Evolutionary conservation across 2,113 vertebrate species (phyloP).

Genomic region (Corydoras sp.): DNA sequence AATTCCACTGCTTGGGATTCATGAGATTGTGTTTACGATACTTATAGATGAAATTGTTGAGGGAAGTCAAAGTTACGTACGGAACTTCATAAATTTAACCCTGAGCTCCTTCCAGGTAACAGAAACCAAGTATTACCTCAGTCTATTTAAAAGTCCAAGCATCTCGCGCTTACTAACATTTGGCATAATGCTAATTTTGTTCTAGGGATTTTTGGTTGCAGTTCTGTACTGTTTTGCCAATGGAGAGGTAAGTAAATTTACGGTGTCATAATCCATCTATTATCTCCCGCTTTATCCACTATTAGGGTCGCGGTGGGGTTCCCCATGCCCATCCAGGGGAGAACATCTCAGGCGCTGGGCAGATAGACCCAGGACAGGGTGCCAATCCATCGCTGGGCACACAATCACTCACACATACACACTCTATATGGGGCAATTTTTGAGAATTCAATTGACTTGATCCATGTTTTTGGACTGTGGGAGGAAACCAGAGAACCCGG

Average conservation of each 20-base stretch:
- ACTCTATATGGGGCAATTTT: too few species aligned
- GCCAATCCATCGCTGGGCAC: too few species aligned
- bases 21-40: conserved; percentile 83
- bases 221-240: conserved; percentile 91
- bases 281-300: too few species aligned
- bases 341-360: too few species aligned
- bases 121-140: neutral
- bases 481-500: too few species aligned
- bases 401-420: too few species aligned
- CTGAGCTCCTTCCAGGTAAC: conserved; percentile 86
- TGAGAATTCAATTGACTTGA: too few species aligned
- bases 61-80: conserved; percentile 67
- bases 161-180: neutral
- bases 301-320: too few species aligned
- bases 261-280: neutral
- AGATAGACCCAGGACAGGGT: too few species aligned
- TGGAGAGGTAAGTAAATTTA: conserved; percentile 78
- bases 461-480: too few species aligned
- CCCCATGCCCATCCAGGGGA: too few species aligned
- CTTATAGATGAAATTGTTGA: conserved; percentile 80
- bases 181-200: neutral
- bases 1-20: conserved; percentile 87
- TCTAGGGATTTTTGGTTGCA: conserved; percentile 85
- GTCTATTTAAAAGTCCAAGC: too few species aligned
- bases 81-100: conserved; percentile 81